A percentile compares a stretch with the other conserved stretches of the same genome.
Conservation (phyloP, 2,888 invertebrate species). For the Galerucella calmariensis region DNA sequence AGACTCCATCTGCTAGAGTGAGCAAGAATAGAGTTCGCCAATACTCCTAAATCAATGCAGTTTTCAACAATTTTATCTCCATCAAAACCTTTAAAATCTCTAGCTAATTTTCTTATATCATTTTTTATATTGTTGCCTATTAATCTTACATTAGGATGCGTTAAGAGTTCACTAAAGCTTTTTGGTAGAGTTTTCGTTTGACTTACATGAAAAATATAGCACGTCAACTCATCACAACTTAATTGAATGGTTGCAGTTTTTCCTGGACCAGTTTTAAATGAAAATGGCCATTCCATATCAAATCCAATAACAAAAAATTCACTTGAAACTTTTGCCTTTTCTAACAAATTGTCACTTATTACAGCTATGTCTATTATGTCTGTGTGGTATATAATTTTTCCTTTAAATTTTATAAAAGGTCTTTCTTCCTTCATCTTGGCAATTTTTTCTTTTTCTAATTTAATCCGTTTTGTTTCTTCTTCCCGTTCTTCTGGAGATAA, state of each 20-base stretch:
- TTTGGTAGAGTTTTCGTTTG: slow-evolving; percentile 70
- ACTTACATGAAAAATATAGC: slow-evolving; percentile 71
- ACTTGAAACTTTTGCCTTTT: slow-evolving; percentile 56
- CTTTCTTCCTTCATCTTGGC: slow-evolving; percentile 59
- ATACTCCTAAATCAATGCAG: slow-evolving; percentile 70
- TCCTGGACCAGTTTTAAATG: slow-evolving; percentile 70
- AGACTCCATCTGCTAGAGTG: slow-evolving; percentile 71
- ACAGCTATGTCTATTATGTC: slow-evolving; percentile 65
- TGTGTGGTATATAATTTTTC: slow-evolving; percentile 60
- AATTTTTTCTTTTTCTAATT: slow-evolving; percentile 37
- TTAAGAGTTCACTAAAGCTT: slow-evolving; percentile 67
- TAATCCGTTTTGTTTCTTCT: slow-evolving; percentile 34
- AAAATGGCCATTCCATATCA: slow-evolving; percentile 77
- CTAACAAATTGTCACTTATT: slow-evolving; percentile 64
- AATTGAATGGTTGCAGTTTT: slow-evolving; percentile 74
- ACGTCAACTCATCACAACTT: slow-evolving; percentile 69
- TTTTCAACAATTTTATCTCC: slow-evolving; percentile 68
- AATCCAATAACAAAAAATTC: slow-evolving; percentile 70
- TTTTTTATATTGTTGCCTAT: slow-evolving; percentile 75
- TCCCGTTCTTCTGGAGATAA: slow-evolving; percentile 37
- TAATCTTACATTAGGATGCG: slow-evolving; percentile 70
- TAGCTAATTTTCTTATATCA: slow-evolving; percentile 73
- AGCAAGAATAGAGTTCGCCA: slow-evolving; percentile 69
- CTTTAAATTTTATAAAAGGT: slow-evolving; percentile 56
- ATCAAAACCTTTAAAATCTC: slow-evolving; percentile 71